Percentiles rank a stretch among this genome's conserved stretches.
Evolutionary conservation across 2,888 invertebrate species (phyloP).

Genomic region (Automeris io): DNA sequence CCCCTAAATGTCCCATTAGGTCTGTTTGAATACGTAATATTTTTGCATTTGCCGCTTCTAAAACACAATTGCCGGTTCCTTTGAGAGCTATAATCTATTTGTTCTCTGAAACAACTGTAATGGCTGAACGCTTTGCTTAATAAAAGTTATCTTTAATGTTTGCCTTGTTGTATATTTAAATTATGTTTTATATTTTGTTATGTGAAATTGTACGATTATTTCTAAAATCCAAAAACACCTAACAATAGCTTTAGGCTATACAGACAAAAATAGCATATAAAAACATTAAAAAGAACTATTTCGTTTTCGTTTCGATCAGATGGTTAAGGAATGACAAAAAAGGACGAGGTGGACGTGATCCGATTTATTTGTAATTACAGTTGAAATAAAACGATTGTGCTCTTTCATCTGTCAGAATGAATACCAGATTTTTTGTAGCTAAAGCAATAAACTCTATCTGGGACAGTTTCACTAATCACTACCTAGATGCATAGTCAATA

Average conservation of each 20-base stretch:
- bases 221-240: slow-evolving; percentile 14
- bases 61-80: slow-evolving; percentile 74
- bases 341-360: slow-evolving; percentile 40
- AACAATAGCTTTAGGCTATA: slow-evolving; percentile 43
- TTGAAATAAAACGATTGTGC: slow-evolving; percentile 28
- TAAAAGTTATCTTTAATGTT: slow-evolving; percentile 58
- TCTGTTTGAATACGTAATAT: slow-evolving; percentile 78
- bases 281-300: slow-evolving; percentile 39
- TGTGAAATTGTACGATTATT: slow-evolving; percentile 4
- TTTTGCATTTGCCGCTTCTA: slow-evolving; percentile 75
- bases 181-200: slow-evolving; percentile 7
- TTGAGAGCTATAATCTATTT: slow-evolving; percentile 76
- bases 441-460: slow-evolving; percentile 24
- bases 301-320: slow-evolving; percentile 45
- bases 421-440: slow-evolving; percentile 27
- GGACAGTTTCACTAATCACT: slow-evolving; percentile 20
- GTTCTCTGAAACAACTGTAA: slow-evolving; percentile 74
- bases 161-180: slow-evolving; percentile 24
- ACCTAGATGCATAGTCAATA: not conserved
- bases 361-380: slow-evolving; percentile 39
- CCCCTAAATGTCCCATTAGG: slow-evolving; percentile 78
- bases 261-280: slow-evolving; percentile 29
- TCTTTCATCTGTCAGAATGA: slow-evolving; percentile 24
- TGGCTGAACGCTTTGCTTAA: slow-evolving; percentile 65
- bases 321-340: slow-evolving; percentile 49